phyloP scores from a whole-genome alignment of 2,113 vertebrate genomes.

The Acrocephalus kingi region DNA sequence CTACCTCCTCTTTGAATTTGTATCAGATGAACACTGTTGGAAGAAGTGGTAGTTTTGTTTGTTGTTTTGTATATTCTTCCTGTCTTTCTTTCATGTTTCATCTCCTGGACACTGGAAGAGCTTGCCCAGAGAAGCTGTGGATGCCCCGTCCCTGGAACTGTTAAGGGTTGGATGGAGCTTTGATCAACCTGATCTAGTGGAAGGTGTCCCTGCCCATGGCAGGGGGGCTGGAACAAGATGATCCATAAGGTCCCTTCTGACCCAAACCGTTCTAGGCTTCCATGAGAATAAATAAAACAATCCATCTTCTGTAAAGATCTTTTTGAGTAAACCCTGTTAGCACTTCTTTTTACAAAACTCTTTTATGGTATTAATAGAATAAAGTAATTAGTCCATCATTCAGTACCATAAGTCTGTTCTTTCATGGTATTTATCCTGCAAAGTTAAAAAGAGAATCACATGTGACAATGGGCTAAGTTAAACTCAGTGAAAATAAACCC shows the following conservation, averaged over 20 bases:
- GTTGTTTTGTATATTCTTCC: background rate
- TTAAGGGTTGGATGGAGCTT: too few relatives aligned
- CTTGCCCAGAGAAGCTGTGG: background rate
- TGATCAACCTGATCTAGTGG: background rate
- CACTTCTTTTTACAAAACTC: background rate
- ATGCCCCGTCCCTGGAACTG: background rate
- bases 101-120: background rate
- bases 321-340: background rate
- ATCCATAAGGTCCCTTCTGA: background rate
- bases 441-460: background rate
- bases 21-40: too few relatives aligned
- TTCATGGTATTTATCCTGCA: background rate
- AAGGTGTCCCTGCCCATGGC: background rate
- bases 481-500: background rate
- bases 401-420: background rate
- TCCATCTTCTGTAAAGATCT: background rate
- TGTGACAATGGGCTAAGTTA: background rate
- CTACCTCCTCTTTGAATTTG: background rate
- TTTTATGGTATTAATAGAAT: background rate
- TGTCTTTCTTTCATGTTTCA: background rate
- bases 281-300: background rate
- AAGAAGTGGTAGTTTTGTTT: background rate
- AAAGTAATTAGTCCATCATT: background rate
- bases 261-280: background rate
- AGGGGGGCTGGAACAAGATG: accelerated